A percentile compares a stretch with the other conserved stretches of the same genome.
Conservation (phyloP, 1,140 invertebrate species). For the Triops cancriformis region DNA sequence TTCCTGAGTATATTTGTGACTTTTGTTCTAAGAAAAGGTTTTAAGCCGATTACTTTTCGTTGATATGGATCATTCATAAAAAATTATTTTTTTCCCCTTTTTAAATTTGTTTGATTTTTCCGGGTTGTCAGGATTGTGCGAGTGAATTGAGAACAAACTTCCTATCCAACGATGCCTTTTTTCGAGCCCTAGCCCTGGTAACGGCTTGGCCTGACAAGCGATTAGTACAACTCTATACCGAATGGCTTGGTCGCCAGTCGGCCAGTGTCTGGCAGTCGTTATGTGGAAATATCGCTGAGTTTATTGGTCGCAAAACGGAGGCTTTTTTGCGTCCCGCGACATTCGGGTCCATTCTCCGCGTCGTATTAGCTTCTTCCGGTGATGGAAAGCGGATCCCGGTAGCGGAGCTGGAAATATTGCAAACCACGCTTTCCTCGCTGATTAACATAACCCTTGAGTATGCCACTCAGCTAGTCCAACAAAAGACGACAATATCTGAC, state of each 20-base stretch:
- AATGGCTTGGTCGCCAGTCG: neutral
- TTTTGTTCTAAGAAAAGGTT: no score
- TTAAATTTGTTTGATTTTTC: neutral
- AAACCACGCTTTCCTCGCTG: neutral
- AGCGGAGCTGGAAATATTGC: neutral
- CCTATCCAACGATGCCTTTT: neutral
- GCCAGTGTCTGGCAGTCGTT: neutral
- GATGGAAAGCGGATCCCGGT: neutral
- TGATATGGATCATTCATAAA: no score
- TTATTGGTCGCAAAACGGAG: neutral
- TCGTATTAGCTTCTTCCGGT: neutral
- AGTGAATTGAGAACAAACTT: neutral
- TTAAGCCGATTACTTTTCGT: no score
- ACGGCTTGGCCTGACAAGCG: neutral
- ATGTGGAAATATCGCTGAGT: neutral
- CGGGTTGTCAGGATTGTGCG: neutral
- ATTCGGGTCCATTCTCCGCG: neutral
- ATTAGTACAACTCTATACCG: neutral
- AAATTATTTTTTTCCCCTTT: no score
- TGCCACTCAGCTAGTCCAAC: neutral
- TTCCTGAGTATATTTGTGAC: no score
- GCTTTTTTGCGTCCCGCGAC: neutral
- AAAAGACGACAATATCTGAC: neutral
- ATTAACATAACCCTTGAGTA: neutral
- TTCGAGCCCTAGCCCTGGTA: neutral